Evolutionary conservation across 1,140 invertebrate species (phyloP).

Genomic region (Lepidurus couesii): DNA sequence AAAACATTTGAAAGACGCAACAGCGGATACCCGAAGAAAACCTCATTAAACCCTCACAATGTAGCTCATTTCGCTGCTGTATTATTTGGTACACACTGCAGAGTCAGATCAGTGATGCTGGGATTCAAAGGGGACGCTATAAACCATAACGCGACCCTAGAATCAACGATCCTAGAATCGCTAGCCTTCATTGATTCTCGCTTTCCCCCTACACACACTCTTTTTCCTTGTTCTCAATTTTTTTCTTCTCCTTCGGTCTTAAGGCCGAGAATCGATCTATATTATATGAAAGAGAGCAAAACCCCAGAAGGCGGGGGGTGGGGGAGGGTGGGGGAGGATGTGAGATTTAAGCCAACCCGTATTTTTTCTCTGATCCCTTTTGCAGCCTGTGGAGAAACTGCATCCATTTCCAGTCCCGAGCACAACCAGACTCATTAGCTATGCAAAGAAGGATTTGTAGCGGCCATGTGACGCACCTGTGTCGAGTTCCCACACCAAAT

Average conservation of each 20-base stretch:
- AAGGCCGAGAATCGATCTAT: neutral
- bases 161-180: too few species aligned
- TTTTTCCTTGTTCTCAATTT: too few species aligned
- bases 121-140: neutral
- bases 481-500: too few species aligned
- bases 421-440: slow-evolving; percentile 5
- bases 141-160: too few species aligned
- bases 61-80: neutral
- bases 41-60: neutral
- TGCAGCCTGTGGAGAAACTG: neutral
- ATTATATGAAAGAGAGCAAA: neutral
- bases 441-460: slow-evolving; percentile 1
- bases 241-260: neutral
- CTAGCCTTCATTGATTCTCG: too few species aligned
- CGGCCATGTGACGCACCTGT: neutral
- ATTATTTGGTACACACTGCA: neutral
- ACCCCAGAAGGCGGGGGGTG: neutral
- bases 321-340: neutral
- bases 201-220: too few species aligned
- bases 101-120: neutral
- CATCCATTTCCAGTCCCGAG: neutral
- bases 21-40: neutral
- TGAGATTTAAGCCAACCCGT: neutral
- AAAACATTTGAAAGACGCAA: neutral
- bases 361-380: neutral